Conservation (phyloP, 2,797 vertebrate genomes). For the Brachyrhaphis roseni region DNA sequence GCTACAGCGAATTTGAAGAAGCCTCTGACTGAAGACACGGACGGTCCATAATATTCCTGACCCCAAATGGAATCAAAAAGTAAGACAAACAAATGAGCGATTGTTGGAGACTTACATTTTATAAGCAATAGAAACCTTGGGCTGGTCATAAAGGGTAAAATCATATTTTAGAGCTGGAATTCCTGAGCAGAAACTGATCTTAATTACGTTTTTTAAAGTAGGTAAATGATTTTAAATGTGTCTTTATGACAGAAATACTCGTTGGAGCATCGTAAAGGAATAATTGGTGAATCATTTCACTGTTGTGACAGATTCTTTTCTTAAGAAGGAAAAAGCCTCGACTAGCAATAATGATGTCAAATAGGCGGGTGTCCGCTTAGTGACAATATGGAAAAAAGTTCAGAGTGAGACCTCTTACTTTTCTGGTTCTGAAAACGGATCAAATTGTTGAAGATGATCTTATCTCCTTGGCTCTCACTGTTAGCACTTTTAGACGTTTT, state of each 20-base stretch:
- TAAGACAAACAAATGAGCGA: background rate
- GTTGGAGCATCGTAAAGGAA: background rate
- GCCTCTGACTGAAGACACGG: too few species aligned
- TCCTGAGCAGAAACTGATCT: background rate
- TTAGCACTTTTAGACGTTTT: background rate
- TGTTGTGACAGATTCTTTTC: background rate
- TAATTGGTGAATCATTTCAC: background rate
- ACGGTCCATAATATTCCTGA: too few species aligned
- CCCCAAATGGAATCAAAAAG: too few species aligned
- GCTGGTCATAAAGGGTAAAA: background rate
- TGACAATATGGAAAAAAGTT: background rate
- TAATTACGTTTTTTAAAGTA: background rate
- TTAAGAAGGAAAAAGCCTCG: background rate
- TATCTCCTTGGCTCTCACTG: background rate
- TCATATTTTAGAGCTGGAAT: background rate
- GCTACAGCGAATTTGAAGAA: too few species aligned
- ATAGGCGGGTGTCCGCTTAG: background rate
- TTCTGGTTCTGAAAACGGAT: background rate
- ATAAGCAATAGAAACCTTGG: background rate
- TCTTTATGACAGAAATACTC: background rate
- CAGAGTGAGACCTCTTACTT: background rate
- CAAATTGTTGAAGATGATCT: background rate
- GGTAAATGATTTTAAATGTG: background rate
- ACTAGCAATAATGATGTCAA: background rate
- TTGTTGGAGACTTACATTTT: background rate